phyloP scores from a whole-genome alignment of 2,113 vertebrate species.

The Cathartes aura region DNA sequence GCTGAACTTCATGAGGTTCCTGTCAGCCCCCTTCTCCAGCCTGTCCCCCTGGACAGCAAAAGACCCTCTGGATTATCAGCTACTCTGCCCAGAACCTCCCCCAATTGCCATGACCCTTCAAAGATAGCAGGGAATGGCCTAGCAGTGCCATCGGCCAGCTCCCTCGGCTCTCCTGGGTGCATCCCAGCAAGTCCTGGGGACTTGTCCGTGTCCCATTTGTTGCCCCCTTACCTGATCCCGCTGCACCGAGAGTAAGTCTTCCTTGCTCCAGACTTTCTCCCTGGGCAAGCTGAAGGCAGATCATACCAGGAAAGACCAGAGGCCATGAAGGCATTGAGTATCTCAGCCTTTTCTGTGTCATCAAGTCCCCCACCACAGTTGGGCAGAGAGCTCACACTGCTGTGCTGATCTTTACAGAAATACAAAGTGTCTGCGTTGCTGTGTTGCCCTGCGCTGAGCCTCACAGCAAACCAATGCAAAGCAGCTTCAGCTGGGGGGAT shows the following conservation, averaged over 20 bases:
- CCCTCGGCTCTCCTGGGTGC: not conserved
- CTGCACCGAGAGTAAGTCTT: fast-evolving
- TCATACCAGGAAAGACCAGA: not conserved
- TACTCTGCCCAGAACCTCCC: not conserved
- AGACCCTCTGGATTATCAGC: not conserved
- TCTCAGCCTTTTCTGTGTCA: not conserved
- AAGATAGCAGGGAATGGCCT: not conserved
- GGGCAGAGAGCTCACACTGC: not conserved
- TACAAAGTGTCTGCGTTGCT: fast-evolving
- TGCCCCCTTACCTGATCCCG: not conserved
- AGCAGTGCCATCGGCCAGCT: not conserved
- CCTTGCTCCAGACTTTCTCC: not conserved
- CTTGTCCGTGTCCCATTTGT: fast-evolving
- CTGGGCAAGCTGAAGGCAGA: not conserved
- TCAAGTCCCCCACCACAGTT: fast-evolving
- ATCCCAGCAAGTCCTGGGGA: not conserved
- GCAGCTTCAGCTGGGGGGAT: not conserved
- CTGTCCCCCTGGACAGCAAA: no score
- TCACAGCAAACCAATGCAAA: not conserved
- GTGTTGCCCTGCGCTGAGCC: not conserved
- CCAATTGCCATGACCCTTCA: fast-evolving
- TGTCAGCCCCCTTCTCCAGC: not conserved
- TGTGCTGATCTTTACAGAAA: not conserved
- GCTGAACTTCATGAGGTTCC: not conserved
- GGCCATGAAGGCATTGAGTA: not conserved